These are phyloP conservation scores for Oreotrochilus melanogaster DNA, from an alignment of 2,113 vertebrate species.

Conservation along the genomic window DNA sequence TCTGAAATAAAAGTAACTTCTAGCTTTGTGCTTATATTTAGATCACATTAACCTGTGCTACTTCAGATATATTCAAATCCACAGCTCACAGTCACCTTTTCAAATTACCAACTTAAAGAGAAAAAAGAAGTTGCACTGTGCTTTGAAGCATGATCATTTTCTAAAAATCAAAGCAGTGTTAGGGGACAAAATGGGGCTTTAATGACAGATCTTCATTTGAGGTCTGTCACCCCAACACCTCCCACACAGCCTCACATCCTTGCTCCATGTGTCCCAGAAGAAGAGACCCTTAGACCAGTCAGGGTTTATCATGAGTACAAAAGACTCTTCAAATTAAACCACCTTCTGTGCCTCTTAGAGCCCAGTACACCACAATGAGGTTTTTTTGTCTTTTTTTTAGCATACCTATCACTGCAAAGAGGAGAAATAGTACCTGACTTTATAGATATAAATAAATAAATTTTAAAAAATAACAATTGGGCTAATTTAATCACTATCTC, in stretches of 20 bases:
- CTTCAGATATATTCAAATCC: not conserved
- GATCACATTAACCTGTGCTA: not conserved
- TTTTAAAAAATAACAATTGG: not conserved
- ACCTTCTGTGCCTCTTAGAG: not conserved
- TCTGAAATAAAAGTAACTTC: not conserved
- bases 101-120: not conserved
- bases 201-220: not conserved
- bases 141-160: not conserved
- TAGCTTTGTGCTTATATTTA: not conserved
- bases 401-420: not conserved
- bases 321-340: not conserved
- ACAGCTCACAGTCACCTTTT: not conserved
- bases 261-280: rapidly evolving
- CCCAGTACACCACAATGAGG: not conserved
- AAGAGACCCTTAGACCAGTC: not conserved
- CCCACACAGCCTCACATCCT: not conserved
- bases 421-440: not conserved
- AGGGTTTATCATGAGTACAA: not conserved
- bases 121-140: not conserved
- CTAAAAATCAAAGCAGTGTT: not conserved
- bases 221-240: too few relatives aligned
- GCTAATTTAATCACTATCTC: not conserved
- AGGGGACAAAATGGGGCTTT: not conserved
- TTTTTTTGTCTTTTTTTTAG: not conserved
- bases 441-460: not conserved